Conservation (phyloP, 2,888 invertebrate genomes). For the Tridacna gigas region DNA sequence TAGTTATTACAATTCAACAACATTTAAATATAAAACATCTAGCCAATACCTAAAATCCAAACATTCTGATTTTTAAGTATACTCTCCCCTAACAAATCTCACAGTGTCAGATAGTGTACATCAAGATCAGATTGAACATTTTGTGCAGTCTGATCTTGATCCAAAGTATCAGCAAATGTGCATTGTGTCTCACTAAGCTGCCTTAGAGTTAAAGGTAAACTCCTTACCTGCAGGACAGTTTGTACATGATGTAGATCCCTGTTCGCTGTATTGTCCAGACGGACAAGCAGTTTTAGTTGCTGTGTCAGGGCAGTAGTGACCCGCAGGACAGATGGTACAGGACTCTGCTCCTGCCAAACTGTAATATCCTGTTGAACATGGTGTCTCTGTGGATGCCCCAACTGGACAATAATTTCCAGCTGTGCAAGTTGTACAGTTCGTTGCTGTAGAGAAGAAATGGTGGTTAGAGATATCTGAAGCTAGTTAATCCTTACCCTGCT, state of each 20-base stretch:
- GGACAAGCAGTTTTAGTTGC: conserved; percentile 67
- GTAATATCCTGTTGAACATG: conserved; percentile 73
- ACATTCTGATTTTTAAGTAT: too few relatives aligned
- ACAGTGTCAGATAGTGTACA: too few relatives aligned
- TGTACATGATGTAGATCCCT: conserved; percentile 67
- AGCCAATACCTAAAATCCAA: too few relatives aligned
- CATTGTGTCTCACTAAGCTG: too few relatives aligned
- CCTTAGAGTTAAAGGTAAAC: too few relatives aligned
- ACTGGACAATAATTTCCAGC: conserved; percentile 76
- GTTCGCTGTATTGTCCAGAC: conserved; percentile 72
- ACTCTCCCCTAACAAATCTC: too few relatives aligned
- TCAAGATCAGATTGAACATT: too few relatives aligned
- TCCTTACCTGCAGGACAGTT: conserved; percentile 74
- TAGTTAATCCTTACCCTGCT: too few relatives aligned
- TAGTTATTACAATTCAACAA: too few relatives aligned
- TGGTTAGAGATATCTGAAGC: not conserved
- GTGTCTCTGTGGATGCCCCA: conserved; percentile 66
- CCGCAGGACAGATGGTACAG: conserved; percentile 75
- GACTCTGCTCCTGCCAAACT: conserved; percentile 59
- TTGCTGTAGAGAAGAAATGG: conserved; percentile 63
- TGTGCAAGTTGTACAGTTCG: conserved; percentile 71
- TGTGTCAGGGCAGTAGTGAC: conserved; percentile 71
- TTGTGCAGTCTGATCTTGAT: too few relatives aligned
- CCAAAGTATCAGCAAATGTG: too few relatives aligned
- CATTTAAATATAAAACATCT: too few relatives aligned